These are phyloP conservation scores for Drosophila paramelanica DNA, from an alignment of 2,888 invertebrate genomes.

Conservation along the genomic window DNA sequence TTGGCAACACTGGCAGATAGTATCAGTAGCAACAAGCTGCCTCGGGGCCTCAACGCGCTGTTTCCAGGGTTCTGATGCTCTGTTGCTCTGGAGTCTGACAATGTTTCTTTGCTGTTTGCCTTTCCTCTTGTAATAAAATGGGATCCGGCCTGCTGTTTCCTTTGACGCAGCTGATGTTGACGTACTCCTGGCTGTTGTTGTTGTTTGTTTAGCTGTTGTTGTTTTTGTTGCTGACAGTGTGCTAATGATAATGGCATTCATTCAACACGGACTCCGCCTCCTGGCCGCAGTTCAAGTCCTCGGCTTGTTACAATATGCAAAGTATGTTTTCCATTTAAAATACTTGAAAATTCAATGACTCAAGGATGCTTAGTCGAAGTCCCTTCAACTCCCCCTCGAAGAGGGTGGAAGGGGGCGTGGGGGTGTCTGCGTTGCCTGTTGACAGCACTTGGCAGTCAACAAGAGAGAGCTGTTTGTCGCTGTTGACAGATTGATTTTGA, in stretches of 20 bases:
- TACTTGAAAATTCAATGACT: conserved; percentile 64
- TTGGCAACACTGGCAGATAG: not conserved
- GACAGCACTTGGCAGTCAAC: conserved; percentile 3
- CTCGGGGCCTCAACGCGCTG: conserved; percentile 9
- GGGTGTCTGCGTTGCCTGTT: too few species aligned
- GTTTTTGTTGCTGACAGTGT: conserved; percentile 34
- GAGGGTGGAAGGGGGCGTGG: not conserved
- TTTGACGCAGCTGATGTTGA: conserved; percentile 39
- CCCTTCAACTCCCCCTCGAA: conserved; percentile 3
- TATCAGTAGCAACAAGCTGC: conserved; percentile 61
- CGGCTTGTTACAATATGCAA: conserved; percentile 34
- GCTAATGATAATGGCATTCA: conserved; percentile 73
- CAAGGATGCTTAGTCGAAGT: not conserved
- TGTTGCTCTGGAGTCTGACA: conserved; percentile 39
- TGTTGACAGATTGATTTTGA: conserved; percentile 80
- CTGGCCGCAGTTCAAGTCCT: conserved; percentile 1
- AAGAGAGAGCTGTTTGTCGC: conserved; percentile 37
- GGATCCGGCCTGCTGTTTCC: conserved; percentile 71
- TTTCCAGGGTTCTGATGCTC: not conserved
- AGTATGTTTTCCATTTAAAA: conserved; percentile 67
- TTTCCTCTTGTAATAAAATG: conserved; percentile 81
- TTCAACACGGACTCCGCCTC: conserved; percentile 11
- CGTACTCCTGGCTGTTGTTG: conserved; percentile 3
- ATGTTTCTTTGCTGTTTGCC: conserved; percentile 80
- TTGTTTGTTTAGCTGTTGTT: conserved; percentile 11